Conservation (phyloP, 2,888 invertebrate species). For the Rhyacophila evoluta region DNA sequence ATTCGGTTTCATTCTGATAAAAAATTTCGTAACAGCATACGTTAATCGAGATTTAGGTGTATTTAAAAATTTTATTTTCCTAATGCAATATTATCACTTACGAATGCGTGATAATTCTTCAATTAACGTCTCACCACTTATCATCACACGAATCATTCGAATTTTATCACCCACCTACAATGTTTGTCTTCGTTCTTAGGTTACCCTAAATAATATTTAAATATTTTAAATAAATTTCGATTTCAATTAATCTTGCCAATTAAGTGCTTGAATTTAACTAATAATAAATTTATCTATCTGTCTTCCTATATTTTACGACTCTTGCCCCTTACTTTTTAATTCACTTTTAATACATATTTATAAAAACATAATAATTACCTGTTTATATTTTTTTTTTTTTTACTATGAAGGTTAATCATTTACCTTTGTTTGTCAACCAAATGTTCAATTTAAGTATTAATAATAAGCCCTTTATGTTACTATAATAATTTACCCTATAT, state of each 20-base stretch:
- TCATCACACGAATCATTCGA: neutral
- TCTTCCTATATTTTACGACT: neutral
- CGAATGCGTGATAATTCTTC: neutral
- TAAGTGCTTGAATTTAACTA: neutral
- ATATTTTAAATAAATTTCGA: neutral
- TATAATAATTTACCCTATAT: constrained; percentile 23
- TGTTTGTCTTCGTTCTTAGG: neutral
- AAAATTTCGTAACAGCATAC: too few relatives aligned
- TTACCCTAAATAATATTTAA: neutral
- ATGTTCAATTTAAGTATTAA: constrained; percentile 42
- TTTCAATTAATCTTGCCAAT: neutral
- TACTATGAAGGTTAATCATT: constrained; percentile 31
- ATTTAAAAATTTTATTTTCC: too few relatives aligned
- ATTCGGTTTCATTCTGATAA: too few relatives aligned
- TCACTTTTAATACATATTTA: too few relatives aligned
- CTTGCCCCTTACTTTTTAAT: neutral
- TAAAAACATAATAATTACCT: neutral
- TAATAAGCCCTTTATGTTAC: constrained; percentile 32
- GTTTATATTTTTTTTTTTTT: constrained; percentile 36
- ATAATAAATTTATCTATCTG: neutral
- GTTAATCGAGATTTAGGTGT: too few relatives aligned
- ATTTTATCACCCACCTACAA: neutral
- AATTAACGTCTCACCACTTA: neutral
- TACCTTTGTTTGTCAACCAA: constrained; percentile 46
- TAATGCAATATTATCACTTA: too few relatives aligned